Evolutionary conservation across 2,113 vertebrate genomes (phyloP), one percentile per base, ranked within the genome.

Genomic region (Gobio gobio): DNA sequence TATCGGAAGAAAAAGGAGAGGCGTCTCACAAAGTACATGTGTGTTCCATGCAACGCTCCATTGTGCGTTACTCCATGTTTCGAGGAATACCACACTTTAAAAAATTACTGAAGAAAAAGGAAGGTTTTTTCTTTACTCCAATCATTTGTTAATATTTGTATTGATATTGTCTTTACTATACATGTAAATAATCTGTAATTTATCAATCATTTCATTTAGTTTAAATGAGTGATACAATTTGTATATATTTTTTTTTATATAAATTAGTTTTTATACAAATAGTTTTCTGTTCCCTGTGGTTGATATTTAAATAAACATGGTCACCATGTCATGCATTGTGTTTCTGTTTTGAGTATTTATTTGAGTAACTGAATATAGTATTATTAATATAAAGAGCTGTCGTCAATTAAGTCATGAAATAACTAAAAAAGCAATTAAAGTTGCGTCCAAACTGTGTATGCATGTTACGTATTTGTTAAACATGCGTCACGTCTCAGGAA

Each of bases 21-120:
- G 33, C 29, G 7, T 26, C 47, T 40, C 40, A 66, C 58, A n/a
- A 63, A 51, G 10, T 64, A 63, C 43, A 26, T 76, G 54, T 78
- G 83, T 84, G 43, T 29, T 16, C 58, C 74, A 12, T 84, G 59
- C 58, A 78, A 84, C 26, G 56, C 45, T 22, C 4, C 59, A 1
- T 70, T 84, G 83, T 84, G 73, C 66, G 58, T n/a, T 49, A 24
- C 40, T 20, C 83, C 83, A 33, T 84, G 59, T 61, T 84, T 77
- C 20, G 83, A 63, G 20, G 83, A 68, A 9, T 77, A 63, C 36
- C 73, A 66, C 56, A 84, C 36, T 40, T 61, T 78, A 40, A 66
- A 83, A 24, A 16, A 83, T 72, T 83, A 79, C 29, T 79, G 16
- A 61, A 29, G 58, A 40, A 40, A 47, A 47, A 5, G 2, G 14